Evolutionary conservation across 2,797 vertebrate genomes (phyloP).

Genomic region (Steatocranus sp.): DNA sequence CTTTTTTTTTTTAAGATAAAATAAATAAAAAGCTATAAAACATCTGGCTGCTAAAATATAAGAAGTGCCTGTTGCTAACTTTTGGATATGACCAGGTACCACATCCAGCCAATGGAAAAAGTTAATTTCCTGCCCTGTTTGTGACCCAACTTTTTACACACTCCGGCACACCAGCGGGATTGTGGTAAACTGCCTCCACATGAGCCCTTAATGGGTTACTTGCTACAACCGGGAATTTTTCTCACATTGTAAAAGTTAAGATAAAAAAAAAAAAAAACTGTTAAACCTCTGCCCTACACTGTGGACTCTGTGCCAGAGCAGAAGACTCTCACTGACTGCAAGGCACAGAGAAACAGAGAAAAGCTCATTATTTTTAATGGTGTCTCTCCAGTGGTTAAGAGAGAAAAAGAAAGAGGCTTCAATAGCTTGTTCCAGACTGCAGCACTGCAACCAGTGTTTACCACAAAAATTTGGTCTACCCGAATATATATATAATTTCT

Average conservation of each 20-base stretch:
- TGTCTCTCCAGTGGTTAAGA: not conserved
- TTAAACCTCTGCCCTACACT: conserved; percentile 47
- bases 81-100: not conserved
- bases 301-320: conserved; percentile 39
- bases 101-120: conserved; percentile 34
- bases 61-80: not conserved
- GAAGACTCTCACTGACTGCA: conserved; percentile 42
- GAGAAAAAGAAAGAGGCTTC: not conserved
- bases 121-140: conserved; percentile 59
- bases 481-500: not conserved
- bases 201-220: conserved; percentile 45
- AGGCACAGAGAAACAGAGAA: conserved; percentile 43
- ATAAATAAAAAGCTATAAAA: conserved; percentile 23
- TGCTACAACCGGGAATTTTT: conserved; percentile 44
- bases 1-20: not conserved
- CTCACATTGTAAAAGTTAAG: conserved; percentile 62
- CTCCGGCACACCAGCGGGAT: conserved; percentile 18
- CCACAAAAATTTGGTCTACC: not conserved
- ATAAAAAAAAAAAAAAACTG: conserved; percentile 33
- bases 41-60: conserved; percentile 28
- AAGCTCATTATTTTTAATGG: conserved; percentile 71
- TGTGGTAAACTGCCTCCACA: conserved; percentile 26
- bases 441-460: conserved; percentile 10
- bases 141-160: conserved; percentile 48
- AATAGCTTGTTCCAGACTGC: not conserved